Evolutionary conservation across 2,113 vertebrate species (phyloP).

Genomic region (Ophiodon elongatus): DNA sequence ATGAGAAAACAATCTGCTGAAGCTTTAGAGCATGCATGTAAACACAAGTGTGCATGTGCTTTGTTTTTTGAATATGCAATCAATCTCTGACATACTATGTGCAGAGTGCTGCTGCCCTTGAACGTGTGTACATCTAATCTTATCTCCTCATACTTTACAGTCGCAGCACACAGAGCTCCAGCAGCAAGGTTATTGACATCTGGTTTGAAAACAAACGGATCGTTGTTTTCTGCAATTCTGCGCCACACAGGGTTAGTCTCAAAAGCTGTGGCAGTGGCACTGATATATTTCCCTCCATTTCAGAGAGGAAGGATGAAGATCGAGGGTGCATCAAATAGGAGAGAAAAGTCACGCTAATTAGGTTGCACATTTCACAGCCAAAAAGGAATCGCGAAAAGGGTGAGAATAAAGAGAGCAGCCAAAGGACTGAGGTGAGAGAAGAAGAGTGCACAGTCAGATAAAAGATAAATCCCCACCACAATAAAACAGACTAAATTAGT

Average conservation of each 20-base stretch:
- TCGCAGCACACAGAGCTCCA: conserved; percentile 31
- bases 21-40: background rate
- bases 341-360: conserved; percentile 34
- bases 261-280: conserved; percentile 6
- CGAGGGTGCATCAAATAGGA: conserved; percentile 19
- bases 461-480: conserved; percentile 11
- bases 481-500: background rate
- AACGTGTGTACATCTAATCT: conserved; percentile 60
- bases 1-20: background rate
- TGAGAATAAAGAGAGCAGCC: conserved; percentile 30
- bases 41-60: background rate
- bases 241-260: conserved; percentile 2
- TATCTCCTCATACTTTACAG: conserved; percentile 66
- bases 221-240: background rate
- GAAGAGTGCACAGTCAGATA: conserved; percentile 15
- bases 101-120: conserved; percentile 45
- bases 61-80: conserved; percentile 18
- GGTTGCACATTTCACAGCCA: conserved; percentile 39
- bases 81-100: conserved; percentile 8
- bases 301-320: background rate
- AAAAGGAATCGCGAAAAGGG: background rate
- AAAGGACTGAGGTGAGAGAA: conserved; percentile 15
- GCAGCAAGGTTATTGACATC: conserved; percentile 58
- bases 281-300: conserved; percentile 4
- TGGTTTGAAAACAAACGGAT: conserved; percentile 29